Evolutionary conservation across 2,113 vertebrate species (phyloP).

Genomic region (Solenodon paradoxus): DNA sequence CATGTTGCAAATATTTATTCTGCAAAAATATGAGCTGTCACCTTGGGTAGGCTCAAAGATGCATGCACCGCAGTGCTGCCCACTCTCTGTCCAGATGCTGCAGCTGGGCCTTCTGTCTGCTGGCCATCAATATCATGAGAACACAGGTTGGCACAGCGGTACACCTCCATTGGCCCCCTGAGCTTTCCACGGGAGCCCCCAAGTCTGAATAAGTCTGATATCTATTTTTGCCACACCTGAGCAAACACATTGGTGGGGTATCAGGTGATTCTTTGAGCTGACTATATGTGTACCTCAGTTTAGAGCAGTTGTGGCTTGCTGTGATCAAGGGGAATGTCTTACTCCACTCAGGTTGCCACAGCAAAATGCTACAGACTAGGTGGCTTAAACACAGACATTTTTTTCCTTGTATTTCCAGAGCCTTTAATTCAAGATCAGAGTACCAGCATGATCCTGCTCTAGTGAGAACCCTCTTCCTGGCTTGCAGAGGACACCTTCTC

Average conservation of each 20-base stretch:
- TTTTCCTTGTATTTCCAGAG: neutral
- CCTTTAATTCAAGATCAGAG: neutral
- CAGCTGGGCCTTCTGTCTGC: no score
- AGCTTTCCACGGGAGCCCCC: neutral
- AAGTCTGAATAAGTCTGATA: neutral
- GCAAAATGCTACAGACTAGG: neutral
- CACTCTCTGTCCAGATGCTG: neutral
- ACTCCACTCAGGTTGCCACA: neutral
- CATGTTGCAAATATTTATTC: neutral
- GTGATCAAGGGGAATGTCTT: neutral
- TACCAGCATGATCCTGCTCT: no score
- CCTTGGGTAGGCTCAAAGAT: neutral
- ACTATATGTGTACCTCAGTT: neutral
- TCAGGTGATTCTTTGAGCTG: neutral
- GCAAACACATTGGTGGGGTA: neutral
- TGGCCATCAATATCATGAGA: neutral
- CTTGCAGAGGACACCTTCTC: neutral
- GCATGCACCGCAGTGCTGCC: accelerated
- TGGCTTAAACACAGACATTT: no score
- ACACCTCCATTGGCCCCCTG: neutral
- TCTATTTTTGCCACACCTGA: neutral
- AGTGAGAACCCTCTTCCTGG: neutral
- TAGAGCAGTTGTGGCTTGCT: neutral
- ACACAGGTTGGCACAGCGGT: neutral
- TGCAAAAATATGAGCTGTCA: neutral